phyloP scores from a whole-genome alignment of 2,888 invertebrate genomes.

The Nemurella pictetii region DNA sequence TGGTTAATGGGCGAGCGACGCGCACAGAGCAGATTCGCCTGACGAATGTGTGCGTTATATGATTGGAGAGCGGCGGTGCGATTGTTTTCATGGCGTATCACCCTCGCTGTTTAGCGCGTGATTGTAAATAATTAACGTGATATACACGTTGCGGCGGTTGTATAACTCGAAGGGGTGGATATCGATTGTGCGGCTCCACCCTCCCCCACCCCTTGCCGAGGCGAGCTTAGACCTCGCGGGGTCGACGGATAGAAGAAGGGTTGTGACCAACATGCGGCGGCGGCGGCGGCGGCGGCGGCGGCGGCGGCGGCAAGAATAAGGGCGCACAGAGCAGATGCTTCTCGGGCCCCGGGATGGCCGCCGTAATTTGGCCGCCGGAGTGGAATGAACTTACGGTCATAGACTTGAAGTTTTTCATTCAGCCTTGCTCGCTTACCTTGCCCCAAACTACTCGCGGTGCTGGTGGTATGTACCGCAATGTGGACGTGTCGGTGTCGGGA shows the following conservation, averaged over 20 bases:
- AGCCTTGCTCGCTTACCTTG: slow-evolving; percentile 24
- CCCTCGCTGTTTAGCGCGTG: background rate
- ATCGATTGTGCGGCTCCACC: slow-evolving; percentile 5
- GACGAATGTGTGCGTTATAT: background rate
- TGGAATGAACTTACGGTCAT: slow-evolving; percentile 30
- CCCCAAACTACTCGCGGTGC: slow-evolving; percentile 22
- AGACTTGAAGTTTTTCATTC: slow-evolving; percentile 25
- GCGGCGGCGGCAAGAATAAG: background rate
- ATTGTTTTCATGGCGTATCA: slow-evolving; percentile 14
- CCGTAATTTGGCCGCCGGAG: background rate
- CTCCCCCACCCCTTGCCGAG: background rate
- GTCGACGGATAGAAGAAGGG: background rate
- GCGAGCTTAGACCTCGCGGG: too few relatives aligned
- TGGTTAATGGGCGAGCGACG: background rate
- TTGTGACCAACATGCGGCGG: background rate
- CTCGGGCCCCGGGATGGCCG: background rate
- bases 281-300: background rate
- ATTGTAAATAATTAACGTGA: slow-evolving; percentile 22
- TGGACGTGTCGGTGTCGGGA: background rate
- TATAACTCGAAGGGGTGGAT: slow-evolving; percentile 11
- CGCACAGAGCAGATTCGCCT: background rate
- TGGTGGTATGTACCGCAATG: slow-evolving; percentile 10
- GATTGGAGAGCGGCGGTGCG: background rate
- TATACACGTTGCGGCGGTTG: background rate
- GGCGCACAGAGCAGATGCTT: background rate